phyloP scores from a whole-genome alignment of 2,888 invertebrate species.

The Leuctra nigra region DNA sequence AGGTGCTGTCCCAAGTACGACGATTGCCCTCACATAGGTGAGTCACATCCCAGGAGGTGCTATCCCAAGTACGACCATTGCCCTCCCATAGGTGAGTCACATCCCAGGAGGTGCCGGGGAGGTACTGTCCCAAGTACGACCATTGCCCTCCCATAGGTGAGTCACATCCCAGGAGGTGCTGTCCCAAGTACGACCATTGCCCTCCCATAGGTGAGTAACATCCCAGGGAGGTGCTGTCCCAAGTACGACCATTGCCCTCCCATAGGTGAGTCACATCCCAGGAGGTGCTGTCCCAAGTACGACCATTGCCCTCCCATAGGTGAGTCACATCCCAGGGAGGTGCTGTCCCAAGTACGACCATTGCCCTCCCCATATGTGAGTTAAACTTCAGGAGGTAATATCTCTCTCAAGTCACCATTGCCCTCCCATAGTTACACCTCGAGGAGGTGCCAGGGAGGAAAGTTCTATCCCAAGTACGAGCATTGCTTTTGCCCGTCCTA shows the following conservation, averaged over 20 bases:
- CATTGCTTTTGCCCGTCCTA: slow-evolving; percentile 73
- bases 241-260: slow-evolving; percentile 76
- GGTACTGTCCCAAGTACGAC: slow-evolving; percentile 76
- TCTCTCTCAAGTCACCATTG: too few relatives aligned
- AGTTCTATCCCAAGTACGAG: slow-evolving; percentile 77
- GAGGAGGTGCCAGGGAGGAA: slow-evolving; percentile 61
- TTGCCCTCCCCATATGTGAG: slow-evolving; percentile 55
- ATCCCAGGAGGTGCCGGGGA: slow-evolving; percentile 61
- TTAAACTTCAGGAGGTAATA: too few relatives aligned
- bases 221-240: slow-evolving; percentile 72
- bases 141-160: slow-evolving; percentile 60
- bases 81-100: too few relatives aligned
- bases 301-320: too few relatives aligned
- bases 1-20: slow-evolving; percentile 77
- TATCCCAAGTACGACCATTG: too few relatives aligned
- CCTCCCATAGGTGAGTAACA: too few relatives aligned
- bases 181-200: too few relatives aligned
- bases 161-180: too few relatives aligned
- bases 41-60: too few relatives aligned
- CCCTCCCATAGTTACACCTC: too few relatives aligned
- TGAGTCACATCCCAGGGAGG: slow-evolving; percentile 60
- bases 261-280: too few relatives aligned
- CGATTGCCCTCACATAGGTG: slow-evolving; percentile 63
- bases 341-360: slow-evolving; percentile 79
- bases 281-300: too few relatives aligned